A percentile compares a stretch with the other conserved stretches of the same genome.
Evolutionary conservation across 2,113 vertebrate species (phyloP).

Genomic region (Talpa occidentalis): DNA sequence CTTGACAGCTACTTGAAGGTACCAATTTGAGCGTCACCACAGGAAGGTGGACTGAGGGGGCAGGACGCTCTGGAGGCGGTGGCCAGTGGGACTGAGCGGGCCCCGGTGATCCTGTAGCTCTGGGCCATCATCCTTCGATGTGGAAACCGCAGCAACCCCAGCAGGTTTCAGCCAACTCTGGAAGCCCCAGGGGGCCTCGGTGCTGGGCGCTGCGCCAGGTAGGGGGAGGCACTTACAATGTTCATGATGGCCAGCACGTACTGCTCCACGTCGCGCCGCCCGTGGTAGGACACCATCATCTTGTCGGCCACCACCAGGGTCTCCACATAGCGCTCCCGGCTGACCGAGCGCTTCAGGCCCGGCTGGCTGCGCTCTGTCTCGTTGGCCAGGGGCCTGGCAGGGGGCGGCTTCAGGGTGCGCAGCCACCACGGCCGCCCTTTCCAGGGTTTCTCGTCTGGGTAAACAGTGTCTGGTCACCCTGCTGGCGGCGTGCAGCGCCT

Average conservation of each 20-base stretch:
- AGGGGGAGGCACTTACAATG: conserved; percentile 96
- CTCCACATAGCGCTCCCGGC: conserved; percentile 97
- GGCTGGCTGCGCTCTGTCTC: conserved; percentile 93
- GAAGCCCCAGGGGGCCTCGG: background rate
- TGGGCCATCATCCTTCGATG: no score
- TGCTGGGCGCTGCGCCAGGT: no score
- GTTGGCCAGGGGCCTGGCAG: conserved; percentile 85
- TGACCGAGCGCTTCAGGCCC: conserved; percentile 96
- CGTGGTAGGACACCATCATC: conserved; percentile 99
- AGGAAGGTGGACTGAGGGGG: background rate
- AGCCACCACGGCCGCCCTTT: conserved; percentile 95
- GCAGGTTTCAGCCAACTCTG: background rate
- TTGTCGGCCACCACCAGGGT: conserved; percentile 98
- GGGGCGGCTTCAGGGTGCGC: conserved; percentile 92
- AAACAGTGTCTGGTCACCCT: background rate
- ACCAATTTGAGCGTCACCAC: background rate
- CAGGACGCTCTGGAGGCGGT: background rate
- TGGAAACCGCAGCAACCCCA: background rate
- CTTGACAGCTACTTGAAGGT: background rate
- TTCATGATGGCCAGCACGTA: conserved; percentile 99
- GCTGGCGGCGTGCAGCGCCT: background rate
- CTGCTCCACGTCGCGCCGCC: conserved; percentile 97
- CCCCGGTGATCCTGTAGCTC: background rate
- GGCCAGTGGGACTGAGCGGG: background rate
- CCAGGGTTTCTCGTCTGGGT: conserved; percentile 93